A percentile compares a stretch with the other conserved stretches of the same genome.
These are phyloP conservation scores for Euphydryas editha DNA, from an alignment of 2,888 invertebrate species.

Conservation along the genomic window DNA sequence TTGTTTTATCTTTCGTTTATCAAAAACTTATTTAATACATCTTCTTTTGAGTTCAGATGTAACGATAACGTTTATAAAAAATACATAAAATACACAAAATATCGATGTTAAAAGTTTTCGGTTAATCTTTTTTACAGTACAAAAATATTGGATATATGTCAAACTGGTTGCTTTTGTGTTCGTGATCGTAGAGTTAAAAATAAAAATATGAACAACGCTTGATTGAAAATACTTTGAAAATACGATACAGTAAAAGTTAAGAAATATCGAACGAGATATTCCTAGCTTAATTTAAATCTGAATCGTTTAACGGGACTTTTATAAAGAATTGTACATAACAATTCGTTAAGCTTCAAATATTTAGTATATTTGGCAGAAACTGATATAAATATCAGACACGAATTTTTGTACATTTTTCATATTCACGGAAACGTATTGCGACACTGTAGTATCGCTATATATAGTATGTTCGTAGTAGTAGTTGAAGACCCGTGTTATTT, in stretches of 20 bases:
- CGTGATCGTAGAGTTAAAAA: neutral
- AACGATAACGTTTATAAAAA: too few relatives aligned
- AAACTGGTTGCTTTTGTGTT: neutral
- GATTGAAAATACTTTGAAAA: conserved; percentile 6
- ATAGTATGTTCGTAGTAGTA: too few relatives aligned
- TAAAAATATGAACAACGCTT: neutral
- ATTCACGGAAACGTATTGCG: too few relatives aligned
- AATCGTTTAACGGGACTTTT: neutral
- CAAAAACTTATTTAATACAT: neutral
- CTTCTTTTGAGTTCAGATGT: neutral
- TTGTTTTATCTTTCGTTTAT: too few relatives aligned
- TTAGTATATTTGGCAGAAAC: neutral
- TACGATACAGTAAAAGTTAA: too few relatives aligned
- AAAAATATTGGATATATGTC: neutral
- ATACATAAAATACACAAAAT: neutral
- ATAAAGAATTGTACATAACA: neutral
- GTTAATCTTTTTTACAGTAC: neutral
- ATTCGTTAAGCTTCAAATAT: neutral
- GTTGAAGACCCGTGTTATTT: too few relatives aligned
- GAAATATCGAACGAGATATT: neutral
- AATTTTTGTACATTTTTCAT: too few relatives aligned
- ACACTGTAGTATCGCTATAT: too few relatives aligned
- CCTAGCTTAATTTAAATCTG: neutral
- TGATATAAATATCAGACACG: too few relatives aligned
- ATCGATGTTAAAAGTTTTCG: neutral